Percentiles rank a stretch among this genome's conserved stretches.
These are phyloP conservation scores for Mellivora capensis DNA, from an alignment of 2,113 vertebrate species.

Conservation along the genomic window DNA sequence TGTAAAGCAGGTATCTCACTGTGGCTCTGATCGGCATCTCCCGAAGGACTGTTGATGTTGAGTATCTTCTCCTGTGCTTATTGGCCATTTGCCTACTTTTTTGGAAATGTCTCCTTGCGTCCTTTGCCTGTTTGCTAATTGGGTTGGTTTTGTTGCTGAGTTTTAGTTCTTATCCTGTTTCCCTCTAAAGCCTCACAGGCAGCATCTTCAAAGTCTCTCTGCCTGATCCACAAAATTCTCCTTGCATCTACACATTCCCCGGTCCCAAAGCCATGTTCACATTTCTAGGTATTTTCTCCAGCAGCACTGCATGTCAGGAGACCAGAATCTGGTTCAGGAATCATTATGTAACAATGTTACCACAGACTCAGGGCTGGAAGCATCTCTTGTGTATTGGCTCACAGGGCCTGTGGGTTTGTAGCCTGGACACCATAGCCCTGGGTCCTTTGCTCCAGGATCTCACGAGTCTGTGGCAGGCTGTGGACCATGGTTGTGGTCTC, in stretches of 20 bases:
- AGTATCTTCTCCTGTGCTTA: background rate
- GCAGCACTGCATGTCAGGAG: no score
- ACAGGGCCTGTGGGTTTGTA: background rate
- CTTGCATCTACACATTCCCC: background rate
- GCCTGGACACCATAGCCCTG: background rate
- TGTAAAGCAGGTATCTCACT: background rate
- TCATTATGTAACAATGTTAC: no score
- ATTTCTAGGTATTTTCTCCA: background rate
- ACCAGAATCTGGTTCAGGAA: no score
- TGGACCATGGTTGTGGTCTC: background rate
- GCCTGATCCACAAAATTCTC: background rate
- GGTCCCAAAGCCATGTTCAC: background rate
- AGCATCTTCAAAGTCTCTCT: background rate
- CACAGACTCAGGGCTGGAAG: background rate
- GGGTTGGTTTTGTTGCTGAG: background rate
- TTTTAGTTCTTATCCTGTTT: background rate
- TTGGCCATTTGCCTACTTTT: background rate
- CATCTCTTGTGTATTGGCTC: background rate
- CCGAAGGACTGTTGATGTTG: no score
- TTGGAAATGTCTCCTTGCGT: background rate
- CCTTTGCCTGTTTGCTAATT: background rate
- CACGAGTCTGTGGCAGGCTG: accelerated
- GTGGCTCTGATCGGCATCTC: background rate
- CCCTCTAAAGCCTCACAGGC: background rate
- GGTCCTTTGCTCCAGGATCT: background rate